Percentiles rank a stretch among this genome's conserved stretches.
Evolutionary conservation across 35 echinoderm and acorn worm genomes (phyloP).

Genomic region (Hemicentrotus pulcherrimus): DNA sequence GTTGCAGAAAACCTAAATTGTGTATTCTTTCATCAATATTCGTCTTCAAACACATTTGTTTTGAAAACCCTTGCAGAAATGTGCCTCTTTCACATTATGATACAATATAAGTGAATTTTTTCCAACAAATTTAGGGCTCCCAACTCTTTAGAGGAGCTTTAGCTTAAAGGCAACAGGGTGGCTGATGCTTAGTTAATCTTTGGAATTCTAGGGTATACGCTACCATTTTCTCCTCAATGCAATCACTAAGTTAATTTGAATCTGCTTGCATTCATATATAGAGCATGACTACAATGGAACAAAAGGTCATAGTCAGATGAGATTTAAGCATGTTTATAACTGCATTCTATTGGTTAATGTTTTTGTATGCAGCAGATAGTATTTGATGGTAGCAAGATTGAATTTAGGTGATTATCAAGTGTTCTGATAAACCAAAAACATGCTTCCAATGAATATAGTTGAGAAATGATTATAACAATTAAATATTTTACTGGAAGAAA

Average conservation of each 20-base stretch:
- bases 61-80: too few species aligned
- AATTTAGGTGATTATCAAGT: background rate
- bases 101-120: too few species aligned
- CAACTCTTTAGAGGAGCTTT: too few species aligned
- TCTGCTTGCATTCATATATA: background rate
- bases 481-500: background rate
- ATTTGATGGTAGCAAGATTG: background rate
- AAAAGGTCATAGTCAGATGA: background rate
- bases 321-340: background rate
- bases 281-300: background rate
- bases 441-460: conserved; percentile 36
- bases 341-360: background rate
- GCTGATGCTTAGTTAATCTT: too few species aligned
- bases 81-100: too few species aligned
- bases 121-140: too few species aligned
- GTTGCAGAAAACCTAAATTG: too few species aligned
- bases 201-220: too few species aligned
- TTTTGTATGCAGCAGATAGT: background rate
- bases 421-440: conserved; percentile 6
- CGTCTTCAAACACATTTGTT: too few species aligned
- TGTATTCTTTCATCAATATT: too few species aligned
- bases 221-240: background rate
- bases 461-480: background rate
- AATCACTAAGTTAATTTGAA: background rate
- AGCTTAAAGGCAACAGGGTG: too few species aligned